Percentiles rank a stretch among this genome's conserved stretches.
phyloP scores from a whole-genome alignment of 2,888 invertebrate species.

The Pseudococcus longispinus region DNA sequence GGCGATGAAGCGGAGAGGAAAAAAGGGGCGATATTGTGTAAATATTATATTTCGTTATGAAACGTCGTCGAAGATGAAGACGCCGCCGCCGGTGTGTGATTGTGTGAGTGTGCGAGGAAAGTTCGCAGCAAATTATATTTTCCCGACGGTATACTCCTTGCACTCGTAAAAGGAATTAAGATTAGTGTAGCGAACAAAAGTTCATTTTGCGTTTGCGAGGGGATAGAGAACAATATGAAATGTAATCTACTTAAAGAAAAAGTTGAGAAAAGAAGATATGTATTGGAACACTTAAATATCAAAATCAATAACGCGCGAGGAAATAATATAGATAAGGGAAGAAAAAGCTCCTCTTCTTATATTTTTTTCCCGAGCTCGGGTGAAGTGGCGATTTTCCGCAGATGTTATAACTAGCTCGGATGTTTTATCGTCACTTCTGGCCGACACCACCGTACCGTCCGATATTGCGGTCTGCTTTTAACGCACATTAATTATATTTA shows the following conservation, averaged over 20 bases:
- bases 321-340: constrained; percentile 53
- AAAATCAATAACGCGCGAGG: constrained; percentile 52
- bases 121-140: constrained; percentile 34
- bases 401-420: constrained; percentile 43
- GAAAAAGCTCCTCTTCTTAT: background rate
- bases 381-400: constrained; percentile 52
- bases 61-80: background rate
- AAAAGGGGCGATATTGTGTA: background rate
- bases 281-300: constrained; percentile 53
- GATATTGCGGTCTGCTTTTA: constrained; percentile 42
- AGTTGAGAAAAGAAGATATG: constrained; percentile 48
- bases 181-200: constrained; percentile 51
- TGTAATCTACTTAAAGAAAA: constrained; percentile 50
- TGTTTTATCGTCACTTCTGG: constrained; percentile 43
- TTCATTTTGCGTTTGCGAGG: constrained; percentile 39
- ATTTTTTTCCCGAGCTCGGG: background rate
- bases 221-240: constrained; percentile 30
- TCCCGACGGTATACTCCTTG: constrained; percentile 26
- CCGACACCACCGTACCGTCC: background rate
- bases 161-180: constrained; percentile 45
- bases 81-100: background rate
- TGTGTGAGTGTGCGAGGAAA: background rate
- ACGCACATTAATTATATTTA: constrained; percentile 47
- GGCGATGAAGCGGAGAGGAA: background rate
- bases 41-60: constrained; percentile 1